Base-by-base conservation (phyloP, 1,140 invertebrate species). In the Bombus soroeensis region DNA sequence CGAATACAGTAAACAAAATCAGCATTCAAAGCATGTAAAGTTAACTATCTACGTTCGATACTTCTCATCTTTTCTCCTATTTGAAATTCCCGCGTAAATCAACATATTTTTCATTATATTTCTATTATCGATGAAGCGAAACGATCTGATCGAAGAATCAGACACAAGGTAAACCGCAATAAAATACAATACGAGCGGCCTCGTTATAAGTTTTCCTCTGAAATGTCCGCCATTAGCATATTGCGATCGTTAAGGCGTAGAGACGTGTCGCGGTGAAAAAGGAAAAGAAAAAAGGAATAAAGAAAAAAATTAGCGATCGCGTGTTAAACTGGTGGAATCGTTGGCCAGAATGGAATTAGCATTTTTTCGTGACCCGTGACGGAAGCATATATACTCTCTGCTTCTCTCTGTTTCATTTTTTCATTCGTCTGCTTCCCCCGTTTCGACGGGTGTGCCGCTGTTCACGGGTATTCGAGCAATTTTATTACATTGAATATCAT, bases 191-290 rank as follows among this genome's bases (percentile, higher is more conserved):
- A 71, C 64, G 57, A 62, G 34, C 82, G 74, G 74, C 57, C 66
- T 78, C 68, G 62, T 70, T 47, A 68, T 83, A 37, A 86, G 79
- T 80, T 88, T 88, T 77, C 87, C 70, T 71, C 74, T 75, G 66
- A 74, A 86, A 77, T 71, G 41, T 74, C 73, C 43, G 76, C 62
- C 80, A 90, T 90, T 90, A 90, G 83, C 89, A 88, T 90, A 83
- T 86, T 85, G 81, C 87, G 86, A 53, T 80, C 88, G 86, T 90
- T 90, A 90, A 90, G 76, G 70, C 81, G 57, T 87, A 80, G 83
- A 83, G 88, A 90, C 88, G 59, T 85, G 86, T 87, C 88, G 81
- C 81, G 41, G n/a, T 80, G 41, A 88, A 81, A 47, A 53, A 3
- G 22, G 22, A 6, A n/a, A 70, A 78, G 32, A 9, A 37, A 32